Percentiles rank a stretch among this genome's conserved stretches.
phyloP scores from a whole-genome alignment of 2,888 invertebrate genomes.

The Rotaria magnacalcarata region DNA sequence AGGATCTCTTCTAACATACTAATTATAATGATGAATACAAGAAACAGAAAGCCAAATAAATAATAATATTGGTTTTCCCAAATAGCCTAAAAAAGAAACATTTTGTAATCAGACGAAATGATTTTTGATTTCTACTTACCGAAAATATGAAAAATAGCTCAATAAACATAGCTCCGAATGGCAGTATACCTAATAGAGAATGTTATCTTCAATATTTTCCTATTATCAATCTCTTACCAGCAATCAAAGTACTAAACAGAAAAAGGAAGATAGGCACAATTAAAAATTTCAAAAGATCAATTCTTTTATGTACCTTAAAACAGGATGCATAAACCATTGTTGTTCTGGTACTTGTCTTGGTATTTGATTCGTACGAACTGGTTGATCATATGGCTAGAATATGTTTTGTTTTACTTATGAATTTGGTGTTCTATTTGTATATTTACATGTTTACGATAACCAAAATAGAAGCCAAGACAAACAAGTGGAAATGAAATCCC shows the following conservation, averaged over 20 bases:
- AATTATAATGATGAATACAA: conserved; percentile 89
- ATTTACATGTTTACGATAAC: conserved; percentile 76
- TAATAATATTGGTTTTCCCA: conserved; percentile 99
- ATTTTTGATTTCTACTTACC: background rate
- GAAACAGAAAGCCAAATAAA: conserved; percentile 90
- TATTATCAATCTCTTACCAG: conserved; percentile 64
- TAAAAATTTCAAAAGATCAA: background rate
- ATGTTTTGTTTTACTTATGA: too few relatives aligned
- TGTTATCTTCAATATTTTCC: background rate
- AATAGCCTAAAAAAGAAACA: conserved; percentile 65
- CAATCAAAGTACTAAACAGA: conserved; percentile 76
- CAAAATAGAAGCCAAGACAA: conserved; percentile 90
- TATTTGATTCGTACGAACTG: conserved; percentile 94
- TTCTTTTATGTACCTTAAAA: conserved; percentile 51
- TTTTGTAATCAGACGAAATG: background rate
- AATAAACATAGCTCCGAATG: conserved; percentile 96
- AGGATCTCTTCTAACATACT: background rate
- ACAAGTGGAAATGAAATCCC: conserved; percentile 90
- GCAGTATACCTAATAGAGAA: conserved; percentile 66
- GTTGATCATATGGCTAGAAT: conserved; percentile 78
- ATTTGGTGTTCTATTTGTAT: background rate
- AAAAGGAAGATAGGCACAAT: background rate
- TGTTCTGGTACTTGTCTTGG: conserved; percentile 94
- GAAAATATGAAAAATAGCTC: conserved; percentile 95
- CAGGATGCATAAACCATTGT: conserved; percentile 89